phyloP scores from a whole-genome alignment of 2,888 invertebrate genomes.

The Lottia gigantea region DNA sequence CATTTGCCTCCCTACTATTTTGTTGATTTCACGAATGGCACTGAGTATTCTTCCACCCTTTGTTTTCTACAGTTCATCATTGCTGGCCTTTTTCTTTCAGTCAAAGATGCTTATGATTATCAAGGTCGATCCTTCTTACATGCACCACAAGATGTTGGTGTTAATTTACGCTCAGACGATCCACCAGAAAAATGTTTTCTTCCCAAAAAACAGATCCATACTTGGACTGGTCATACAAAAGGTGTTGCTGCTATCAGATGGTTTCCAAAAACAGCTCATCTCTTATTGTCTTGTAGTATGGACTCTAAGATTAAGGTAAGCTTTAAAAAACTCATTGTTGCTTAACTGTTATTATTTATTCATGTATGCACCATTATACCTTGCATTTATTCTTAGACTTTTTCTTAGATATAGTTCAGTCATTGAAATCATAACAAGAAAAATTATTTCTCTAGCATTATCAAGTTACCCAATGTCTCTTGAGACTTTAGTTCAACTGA shows the following conservation, averaged over 20 bases:
- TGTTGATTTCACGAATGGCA: no score
- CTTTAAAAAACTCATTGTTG: background rate
- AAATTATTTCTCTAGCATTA: no score
- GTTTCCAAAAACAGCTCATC: constrained; percentile 94
- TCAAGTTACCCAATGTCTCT: no score
- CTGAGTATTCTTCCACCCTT: no score
- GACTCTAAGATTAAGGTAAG: constrained; percentile 91
- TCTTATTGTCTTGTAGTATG: constrained; percentile 95
- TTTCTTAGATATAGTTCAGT: no score
- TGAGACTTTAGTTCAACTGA: no score
- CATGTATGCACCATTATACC: background rate
- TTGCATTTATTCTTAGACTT: background rate
- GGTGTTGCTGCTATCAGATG: constrained; percentile 94
- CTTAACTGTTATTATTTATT: background rate
- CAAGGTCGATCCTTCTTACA: constrained; percentile 95
- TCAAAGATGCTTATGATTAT: constrained; percentile 91
- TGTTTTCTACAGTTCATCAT: no score
- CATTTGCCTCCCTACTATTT: no score
- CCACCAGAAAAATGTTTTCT: constrained; percentile 96
- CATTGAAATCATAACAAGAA: no score
- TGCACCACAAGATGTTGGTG: constrained; percentile 91
- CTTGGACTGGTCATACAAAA: constrained; percentile 97
- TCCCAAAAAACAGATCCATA: constrained; percentile 94
- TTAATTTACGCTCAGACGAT: constrained; percentile 85
- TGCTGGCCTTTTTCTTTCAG: constrained; percentile 70